Base-by-base conservation (phyloP, 2,113 vertebrate genomes). In the Catharus bicknelli region DNA sequence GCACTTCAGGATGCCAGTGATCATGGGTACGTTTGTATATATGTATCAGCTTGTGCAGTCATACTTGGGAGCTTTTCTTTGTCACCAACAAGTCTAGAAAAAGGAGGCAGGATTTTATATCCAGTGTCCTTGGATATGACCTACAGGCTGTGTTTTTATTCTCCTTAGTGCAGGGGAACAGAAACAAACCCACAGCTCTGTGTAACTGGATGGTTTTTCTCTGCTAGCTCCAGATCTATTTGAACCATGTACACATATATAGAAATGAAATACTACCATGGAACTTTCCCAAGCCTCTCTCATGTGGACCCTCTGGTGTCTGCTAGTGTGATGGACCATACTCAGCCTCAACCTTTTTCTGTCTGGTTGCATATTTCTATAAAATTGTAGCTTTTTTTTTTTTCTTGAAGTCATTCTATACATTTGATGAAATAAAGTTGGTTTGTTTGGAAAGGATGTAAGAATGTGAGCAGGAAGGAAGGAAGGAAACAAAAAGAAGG, bases 11-110 rank as follows among this genome's bases (percentile, higher is more conserved):
- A 43, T 85, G 54, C 10, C 1, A 2, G 18, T 21, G 38, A 13
- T 30, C 9, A 0, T 15, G n/a, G 10, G 16, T 51, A 22, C 0
- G 2, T 34, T 38, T 7, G 2, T 38, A 40, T 27, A 2, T 30
- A 30, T 25, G 3, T 40, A 32, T 50, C 34, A 76, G 23, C 40
- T 76, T 13, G 13, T 0, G 0, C 6, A 73, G 58, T 36, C 58
- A 69, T 5, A 6, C 27, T 53, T 38, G 36, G 57, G 64, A 88
- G 13, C 13, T 78, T 82, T 81, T 53, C 47, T 79, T 79, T 87
- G 34, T 62, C 77, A 58, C 32, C 15, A 42, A 16, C 6, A 80
- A 85, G 38, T 29, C 11, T 32, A 9, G 61, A 64, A 94, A 82
- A 83, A 17, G 25, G 75, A 94, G 83, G 26, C 13, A 80, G 40